Conservation (phyloP, 2,113 vertebrate genomes). For the Hassar affinis region DNA sequence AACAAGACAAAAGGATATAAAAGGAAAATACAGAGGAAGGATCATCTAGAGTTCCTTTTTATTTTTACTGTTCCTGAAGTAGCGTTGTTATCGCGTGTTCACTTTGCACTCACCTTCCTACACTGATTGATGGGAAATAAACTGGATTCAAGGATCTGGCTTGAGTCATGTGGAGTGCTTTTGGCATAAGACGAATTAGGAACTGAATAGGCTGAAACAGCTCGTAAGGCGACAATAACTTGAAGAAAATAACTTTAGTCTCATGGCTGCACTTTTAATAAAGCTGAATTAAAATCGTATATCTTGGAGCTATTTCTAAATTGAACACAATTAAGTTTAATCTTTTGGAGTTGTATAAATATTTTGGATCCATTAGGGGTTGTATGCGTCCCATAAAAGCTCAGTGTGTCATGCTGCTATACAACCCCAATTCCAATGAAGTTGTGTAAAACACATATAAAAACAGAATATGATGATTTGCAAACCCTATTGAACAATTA, state of each 20-base stretch:
- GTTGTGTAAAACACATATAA: too few relatives aligned
- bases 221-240: background rate
- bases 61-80: background rate
- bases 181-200: background rate
- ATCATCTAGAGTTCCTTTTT: background rate
- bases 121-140: background rate
- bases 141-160: background rate
- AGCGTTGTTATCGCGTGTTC: background rate
- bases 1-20: background rate
- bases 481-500: too few relatives aligned
- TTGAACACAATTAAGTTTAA: background rate
- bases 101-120: background rate
- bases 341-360: background rate
- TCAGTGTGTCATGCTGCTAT: too few relatives aligned
- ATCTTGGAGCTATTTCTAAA: constrained; percentile 2
- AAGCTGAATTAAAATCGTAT: background rate
- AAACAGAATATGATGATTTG: too few relatives aligned
- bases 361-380: background rate
- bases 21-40: background rate
- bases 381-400: background rate
- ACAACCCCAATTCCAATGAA: too few relatives aligned
- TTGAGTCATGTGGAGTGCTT: background rate
- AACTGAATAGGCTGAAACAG: background rate
- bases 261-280: background rate
- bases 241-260: background rate